A percentile compares a stretch with the other conserved stretches of the same genome.
phyloP scores from a whole-genome alignment of 1,140 invertebrate genomes.

The Calosoma granatense region DNA sequence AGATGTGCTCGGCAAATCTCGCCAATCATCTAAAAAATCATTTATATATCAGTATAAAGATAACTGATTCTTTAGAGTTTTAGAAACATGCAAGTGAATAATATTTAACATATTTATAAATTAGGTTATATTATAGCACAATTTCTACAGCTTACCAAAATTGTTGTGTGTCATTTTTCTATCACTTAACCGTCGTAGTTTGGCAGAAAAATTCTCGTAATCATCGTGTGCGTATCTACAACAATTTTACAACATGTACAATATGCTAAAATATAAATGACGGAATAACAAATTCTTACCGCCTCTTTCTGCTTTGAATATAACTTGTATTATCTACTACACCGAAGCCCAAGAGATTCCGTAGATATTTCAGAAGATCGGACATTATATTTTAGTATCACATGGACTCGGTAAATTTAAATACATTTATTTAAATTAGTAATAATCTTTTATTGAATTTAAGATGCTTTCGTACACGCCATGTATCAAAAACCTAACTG shows the following conservation, averaged over 20 bases:
- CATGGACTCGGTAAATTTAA: too few species aligned
- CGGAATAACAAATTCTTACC: neutral
- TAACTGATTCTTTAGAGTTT: too few species aligned
- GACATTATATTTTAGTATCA: too few species aligned
- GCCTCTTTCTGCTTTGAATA: neutral
- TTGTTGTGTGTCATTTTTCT: neutral
- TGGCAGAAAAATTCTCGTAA: neutral
- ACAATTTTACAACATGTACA: neutral
- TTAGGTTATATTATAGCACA: neutral
- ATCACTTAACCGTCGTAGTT: neutral
- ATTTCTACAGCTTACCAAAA: neutral
- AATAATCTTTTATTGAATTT: too few species aligned
- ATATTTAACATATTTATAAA: too few species aligned
- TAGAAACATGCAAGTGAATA: too few species aligned
- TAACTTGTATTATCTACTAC: neutral
- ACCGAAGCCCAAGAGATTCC: neutral
- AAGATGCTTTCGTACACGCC: too few species aligned
- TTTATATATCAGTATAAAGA: too few species aligned
- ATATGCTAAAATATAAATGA: neutral
- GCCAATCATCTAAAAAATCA: neutral
- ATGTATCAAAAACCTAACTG: too few species aligned
- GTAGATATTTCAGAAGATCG: neutral
- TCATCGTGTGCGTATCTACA: neutral
- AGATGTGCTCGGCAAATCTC: neutral
- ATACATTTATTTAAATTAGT: too few species aligned